These are phyloP conservation scores for Crotalus tigris DNA, from an alignment of 2,113 vertebrate genomes.

Conservation along the genomic window DNA sequence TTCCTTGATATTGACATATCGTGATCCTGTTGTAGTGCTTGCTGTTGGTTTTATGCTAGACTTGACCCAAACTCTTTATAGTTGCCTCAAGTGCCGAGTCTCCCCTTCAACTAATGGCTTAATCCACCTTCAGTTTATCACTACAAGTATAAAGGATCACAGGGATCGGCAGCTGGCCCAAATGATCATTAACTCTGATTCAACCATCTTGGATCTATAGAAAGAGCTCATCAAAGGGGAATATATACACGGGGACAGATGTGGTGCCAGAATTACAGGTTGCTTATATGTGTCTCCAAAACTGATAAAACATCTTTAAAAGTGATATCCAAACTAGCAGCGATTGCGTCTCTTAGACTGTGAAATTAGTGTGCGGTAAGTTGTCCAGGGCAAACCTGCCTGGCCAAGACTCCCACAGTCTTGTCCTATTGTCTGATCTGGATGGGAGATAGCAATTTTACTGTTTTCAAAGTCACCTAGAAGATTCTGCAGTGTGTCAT, in stretches of 20 bases:
- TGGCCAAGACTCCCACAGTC: neutral
- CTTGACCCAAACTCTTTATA: neutral
- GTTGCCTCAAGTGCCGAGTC: neutral
- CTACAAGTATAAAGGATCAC: neutral
- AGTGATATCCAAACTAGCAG: neutral
- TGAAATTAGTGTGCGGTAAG: neutral
- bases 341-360: neutral
- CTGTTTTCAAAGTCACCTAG: neutral
- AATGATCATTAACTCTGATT: neutral
- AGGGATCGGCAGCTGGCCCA: neutral
- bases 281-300: neutral
- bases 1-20: neutral
- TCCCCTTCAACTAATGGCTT: neutral
- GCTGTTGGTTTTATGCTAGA: neutral
- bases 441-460: neutral
- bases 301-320: neutral
- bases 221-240: neutral
- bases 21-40: neutral
- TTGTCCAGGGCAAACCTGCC: neutral
- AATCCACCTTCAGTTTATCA: neutral
- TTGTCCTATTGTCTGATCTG: neutral
- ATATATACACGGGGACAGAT: neutral
- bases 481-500: neutral
- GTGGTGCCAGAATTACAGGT: neutral
- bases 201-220: neutral